phyloP scores from a whole-genome alignment of 1,140 invertebrate genomes.

The Trachymyrmex septentrionalis region DNA sequence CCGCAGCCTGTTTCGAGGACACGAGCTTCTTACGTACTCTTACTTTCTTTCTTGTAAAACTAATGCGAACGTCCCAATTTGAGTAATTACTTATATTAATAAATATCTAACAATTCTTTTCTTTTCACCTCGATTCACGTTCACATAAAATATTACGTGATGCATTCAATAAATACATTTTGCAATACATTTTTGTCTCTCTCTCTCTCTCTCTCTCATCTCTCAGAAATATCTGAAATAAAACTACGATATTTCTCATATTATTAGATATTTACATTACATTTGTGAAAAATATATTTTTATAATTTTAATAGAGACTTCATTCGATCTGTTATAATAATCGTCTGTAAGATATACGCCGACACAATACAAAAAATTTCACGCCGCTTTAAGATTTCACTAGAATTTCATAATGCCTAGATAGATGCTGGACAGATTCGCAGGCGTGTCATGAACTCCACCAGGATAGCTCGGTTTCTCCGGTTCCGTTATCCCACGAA shows the following conservation, averaged over 20 bases:
- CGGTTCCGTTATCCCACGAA: conserved; percentile 77
- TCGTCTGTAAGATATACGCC: background rate
- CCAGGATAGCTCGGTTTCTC: conserved; percentile 47
- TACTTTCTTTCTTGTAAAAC: conserved; percentile 41
- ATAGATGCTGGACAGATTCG: conserved; percentile 42
- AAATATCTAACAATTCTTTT: conserved; percentile 22
- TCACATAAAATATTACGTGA: background rate
- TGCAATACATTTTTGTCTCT: background rate
- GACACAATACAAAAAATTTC: background rate
- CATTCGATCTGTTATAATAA: background rate
- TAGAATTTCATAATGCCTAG: conserved; percentile 15
- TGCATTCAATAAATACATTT: background rate
- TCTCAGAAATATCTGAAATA: background rate
- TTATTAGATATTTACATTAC: background rate
- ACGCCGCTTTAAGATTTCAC: conserved; percentile 15
- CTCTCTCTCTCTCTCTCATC: no score
- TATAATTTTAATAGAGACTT: background rate
- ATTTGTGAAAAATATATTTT: background rate
- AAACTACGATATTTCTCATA: background rate
- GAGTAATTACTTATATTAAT: conserved; percentile 3
- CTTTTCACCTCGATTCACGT: background rate
- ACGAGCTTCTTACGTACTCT: conserved; percentile 76
- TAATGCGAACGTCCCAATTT: background rate
- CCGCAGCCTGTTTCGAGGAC: conserved; percentile 73
- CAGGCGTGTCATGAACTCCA: conserved; percentile 66